phyloP scores from a whole-genome alignment of 2,888 invertebrate species.

The Tenthredo mesomela region DNA sequence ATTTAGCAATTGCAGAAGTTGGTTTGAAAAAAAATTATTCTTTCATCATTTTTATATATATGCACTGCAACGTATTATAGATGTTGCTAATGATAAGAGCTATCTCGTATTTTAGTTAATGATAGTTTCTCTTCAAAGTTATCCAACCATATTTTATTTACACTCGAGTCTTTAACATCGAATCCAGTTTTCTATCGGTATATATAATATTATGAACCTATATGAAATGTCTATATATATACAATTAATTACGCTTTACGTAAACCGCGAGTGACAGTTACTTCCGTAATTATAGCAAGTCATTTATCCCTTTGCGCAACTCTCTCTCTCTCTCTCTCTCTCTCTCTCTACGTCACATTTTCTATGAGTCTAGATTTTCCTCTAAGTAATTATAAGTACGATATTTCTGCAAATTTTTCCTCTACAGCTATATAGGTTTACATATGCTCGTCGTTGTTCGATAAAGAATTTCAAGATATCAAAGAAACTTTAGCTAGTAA shows the following conservation, averaged over 20 bases:
- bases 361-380: not conserved
- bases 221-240: not conserved
- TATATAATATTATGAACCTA: not conserved
- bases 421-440: no score
- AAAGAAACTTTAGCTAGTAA: no score
- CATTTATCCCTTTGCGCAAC: not conserved
- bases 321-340: not conserved
- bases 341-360: not conserved
- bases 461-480: no score
- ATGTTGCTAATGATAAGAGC: not conserved
- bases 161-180: not conserved
- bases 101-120: not conserved
- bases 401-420: no score
- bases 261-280: not conserved
- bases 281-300: not conserved
- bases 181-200: not conserved
- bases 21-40: not conserved
- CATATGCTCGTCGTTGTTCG: no score
- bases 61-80: not conserved
- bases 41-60: not conserved
- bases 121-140: not conserved
- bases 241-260: not conserved
- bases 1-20: not conserved
- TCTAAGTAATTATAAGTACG: no score
- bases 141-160: not conserved